These are phyloP conservation scores for Corydoras sp. DNA, from an alignment of 2,113 vertebrate species.

Conservation along the genomic window DNA sequence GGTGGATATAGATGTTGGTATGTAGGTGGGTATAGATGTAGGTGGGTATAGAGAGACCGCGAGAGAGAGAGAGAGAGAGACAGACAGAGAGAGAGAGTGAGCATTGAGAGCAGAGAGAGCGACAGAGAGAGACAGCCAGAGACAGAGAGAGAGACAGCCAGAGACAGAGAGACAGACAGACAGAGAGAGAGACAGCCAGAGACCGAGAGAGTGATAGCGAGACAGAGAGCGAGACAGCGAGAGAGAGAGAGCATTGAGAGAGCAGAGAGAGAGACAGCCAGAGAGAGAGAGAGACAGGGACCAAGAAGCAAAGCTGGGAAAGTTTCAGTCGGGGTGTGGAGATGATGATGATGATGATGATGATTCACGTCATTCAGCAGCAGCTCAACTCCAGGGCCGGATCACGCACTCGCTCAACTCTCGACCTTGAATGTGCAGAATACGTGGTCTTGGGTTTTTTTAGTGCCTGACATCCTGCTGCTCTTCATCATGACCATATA, in stretches of 20 bases:
- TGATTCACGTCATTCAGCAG: constrained; percentile 14
- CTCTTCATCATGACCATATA: constrained; percentile 29
- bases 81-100: no score
- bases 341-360: constrained; percentile 4
- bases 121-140: not conserved
- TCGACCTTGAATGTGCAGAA: constrained; percentile 32
- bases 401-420: constrained; percentile 11
- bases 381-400: constrained; percentile 13
- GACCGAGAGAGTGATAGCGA: no score
- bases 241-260: not conserved
- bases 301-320: constrained; percentile 13
- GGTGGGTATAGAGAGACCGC: not conserved
- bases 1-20: no score
- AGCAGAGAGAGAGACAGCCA: not conserved
- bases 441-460: constrained; percentile 17
- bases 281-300: not conserved
- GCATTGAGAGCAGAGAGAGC: no score
- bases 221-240: not conserved
- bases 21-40: not conserved
- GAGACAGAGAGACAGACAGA: no score
- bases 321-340: constrained; percentile 26
- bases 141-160: no score
- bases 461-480: constrained; percentile 8
- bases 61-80: no score
- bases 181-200: not conserved